Conservation (phyloP, 2,888 invertebrate genomes). For the Parelbella ahira region DNA sequence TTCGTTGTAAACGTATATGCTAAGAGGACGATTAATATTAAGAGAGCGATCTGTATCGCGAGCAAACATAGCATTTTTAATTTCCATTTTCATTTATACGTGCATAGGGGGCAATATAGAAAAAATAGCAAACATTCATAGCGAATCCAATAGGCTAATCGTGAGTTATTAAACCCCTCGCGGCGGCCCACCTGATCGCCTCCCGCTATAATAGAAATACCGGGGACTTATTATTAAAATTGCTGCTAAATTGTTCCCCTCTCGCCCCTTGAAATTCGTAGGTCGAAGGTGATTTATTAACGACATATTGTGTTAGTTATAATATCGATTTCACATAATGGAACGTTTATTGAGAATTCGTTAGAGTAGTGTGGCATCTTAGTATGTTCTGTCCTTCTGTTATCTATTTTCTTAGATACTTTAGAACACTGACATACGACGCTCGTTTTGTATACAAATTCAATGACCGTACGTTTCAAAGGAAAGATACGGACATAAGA, state of each 20-base stretch:
- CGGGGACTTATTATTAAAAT: conserved; percentile 81
- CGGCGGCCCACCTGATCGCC: conserved; percentile 75
- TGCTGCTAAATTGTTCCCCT: conserved; percentile 78
- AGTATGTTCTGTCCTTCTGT: too few relatives aligned
- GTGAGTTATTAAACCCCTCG: conserved; percentile 77
- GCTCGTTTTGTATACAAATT: too few relatives aligned
- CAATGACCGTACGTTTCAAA: too few relatives aligned
- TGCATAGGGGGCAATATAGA: conserved; percentile 65
- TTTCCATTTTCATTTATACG: conserved; percentile 55
- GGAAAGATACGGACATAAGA: too few relatives aligned
- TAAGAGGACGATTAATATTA: too few relatives aligned
- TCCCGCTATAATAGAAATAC: conserved; percentile 80
- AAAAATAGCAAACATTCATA: conserved; percentile 79
- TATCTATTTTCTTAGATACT: too few relatives aligned
- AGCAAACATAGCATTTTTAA: conserved; percentile 58
- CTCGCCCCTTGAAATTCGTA: conserved; percentile 66
- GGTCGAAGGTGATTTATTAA: conserved; percentile 57
- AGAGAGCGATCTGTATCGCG: conserved; percentile 34
- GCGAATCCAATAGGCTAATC: conserved; percentile 80
- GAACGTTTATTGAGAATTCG: too few relatives aligned
- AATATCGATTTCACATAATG: conserved; percentile 17
- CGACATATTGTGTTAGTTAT: conserved; percentile 31
- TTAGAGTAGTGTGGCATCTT: too few relatives aligned
- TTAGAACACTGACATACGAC: too few relatives aligned
- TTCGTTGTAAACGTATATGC: too few relatives aligned